Base-by-base conservation (phyloP, 2,888 invertebrate species). In the Leptinotarsa haldemani region DNA sequence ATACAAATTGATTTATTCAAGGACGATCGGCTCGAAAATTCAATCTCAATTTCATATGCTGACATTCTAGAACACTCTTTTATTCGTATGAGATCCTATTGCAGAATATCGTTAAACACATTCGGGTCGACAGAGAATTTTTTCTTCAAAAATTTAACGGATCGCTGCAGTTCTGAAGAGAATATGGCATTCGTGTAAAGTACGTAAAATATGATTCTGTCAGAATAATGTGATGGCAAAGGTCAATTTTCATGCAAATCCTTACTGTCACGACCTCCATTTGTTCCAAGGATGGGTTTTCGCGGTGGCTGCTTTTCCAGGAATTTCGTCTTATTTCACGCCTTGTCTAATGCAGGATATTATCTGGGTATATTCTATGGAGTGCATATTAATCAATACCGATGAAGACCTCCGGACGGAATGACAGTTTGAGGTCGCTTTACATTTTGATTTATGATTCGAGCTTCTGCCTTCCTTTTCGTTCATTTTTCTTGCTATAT, bases 231-330 rank as follows among this genome's bases (percentile, higher is more conserved):
- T 50, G 70, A 68, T 48, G 79, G 80, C 80, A 81, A 80, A 83
- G 84, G 84, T 85, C 84, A 84, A 85, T 85, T 84, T 85, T 84
- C 82, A 84, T 84, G 84, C 83, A 84, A 84, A 84, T 85, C 84
- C 83, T 79, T 74, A 75, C 82, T 83, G 84, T 84, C 83, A 83
- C 79, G 82, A 83, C 82, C 82, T 80, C 82, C 80, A 84, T 84
- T 84, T 84, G 82, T 84, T 80, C 81, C 78, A 77, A 74, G 79
- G 79, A 78, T 79, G 74, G 80, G 81, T 79, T 82, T 70, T 40
- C 56, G 53, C 46, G 80, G 81, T 79, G 82, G 66, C 50, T 50
- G 53, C 46, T 25, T 73, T 25, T 52, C 46, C n/a, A 64, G 77
- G 79, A 82, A 81, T 82, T 81, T 82, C 79, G 80, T 82, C 82